Conservation (phyloP, 2,888 invertebrate genomes). For the Eilema depressum region DNA sequence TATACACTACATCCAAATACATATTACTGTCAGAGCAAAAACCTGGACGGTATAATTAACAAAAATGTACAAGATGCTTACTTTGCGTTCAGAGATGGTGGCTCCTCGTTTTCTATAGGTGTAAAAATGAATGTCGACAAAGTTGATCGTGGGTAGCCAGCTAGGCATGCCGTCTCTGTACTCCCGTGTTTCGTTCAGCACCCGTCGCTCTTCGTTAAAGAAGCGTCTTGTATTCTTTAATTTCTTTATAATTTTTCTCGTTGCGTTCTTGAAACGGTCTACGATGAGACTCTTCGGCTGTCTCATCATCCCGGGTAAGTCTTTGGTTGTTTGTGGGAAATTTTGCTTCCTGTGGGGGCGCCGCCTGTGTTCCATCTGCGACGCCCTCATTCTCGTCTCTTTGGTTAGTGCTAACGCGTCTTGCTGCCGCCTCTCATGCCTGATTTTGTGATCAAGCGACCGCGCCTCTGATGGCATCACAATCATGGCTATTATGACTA, state of each 20-base stretch:
- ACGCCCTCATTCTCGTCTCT: slow-evolving; percentile 54
- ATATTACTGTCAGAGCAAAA: slow-evolving; percentile 37
- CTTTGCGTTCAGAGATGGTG: slow-evolving; percentile 73
- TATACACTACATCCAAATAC: slow-evolving; percentile 34
- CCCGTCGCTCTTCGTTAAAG: slow-evolving; percentile 69
- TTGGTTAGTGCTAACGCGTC: slow-evolving; percentile 61
- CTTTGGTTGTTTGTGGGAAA: slow-evolving; percentile 69
- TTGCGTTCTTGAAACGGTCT: slow-evolving; percentile 70
- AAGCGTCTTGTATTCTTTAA: slow-evolving; percentile 72
- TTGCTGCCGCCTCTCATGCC: slow-evolving; percentile 71
- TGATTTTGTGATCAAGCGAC: slow-evolving; percentile 67
- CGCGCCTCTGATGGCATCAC: slow-evolving; percentile 75
- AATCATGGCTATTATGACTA: slow-evolving; percentile 79
- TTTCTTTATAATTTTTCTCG: slow-evolving; percentile 74
- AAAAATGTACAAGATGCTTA: slow-evolving; percentile 56
- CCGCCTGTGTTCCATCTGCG: slow-evolving; percentile 57
- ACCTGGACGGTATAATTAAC: slow-evolving; percentile 29
- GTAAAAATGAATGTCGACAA: slow-evolving; percentile 77
- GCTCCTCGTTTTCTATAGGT: slow-evolving; percentile 66
- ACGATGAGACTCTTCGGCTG: slow-evolving; percentile 62
- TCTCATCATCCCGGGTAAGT: slow-evolving; percentile 54
- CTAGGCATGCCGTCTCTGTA: slow-evolving; percentile 76
- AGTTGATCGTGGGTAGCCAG: slow-evolving; percentile 80
- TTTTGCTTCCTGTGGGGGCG: slow-evolving; percentile 57
- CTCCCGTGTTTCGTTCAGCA: slow-evolving; percentile 70